Base-by-base conservation (phyloP, 2,888 invertebrate species). In the Hyppa rectilinea region DNA sequence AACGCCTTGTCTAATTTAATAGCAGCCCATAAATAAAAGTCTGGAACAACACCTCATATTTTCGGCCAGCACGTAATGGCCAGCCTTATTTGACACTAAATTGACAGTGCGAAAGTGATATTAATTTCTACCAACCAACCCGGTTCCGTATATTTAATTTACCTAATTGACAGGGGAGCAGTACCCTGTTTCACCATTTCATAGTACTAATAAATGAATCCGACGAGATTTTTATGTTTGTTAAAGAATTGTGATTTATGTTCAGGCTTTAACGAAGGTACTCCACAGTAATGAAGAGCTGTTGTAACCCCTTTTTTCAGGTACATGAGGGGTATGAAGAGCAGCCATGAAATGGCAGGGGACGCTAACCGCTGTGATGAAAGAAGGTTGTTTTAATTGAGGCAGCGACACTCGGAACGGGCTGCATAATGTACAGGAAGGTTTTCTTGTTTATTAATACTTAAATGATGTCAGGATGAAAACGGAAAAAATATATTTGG, bases 91-190 rank as follows among this genome's bases (percentile, higher is more conserved):
- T 80, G 76, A 73, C 80, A 86, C 86, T 80, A 88, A 91, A 92
- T 90, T 88, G 89, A 85, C 85, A 88, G 75, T 71, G 83, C 85
- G 88, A 92, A 92, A 92, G 90, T 91, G 89, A 91, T 93, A 93
- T 93, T 93, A 92, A 93, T 92, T 91, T 92, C 83, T 85, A 87
- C 87, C 82, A 87, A 86, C 91, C 90, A 87, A 87, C 88, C 89
- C 84, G 90, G 86, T 86, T 88, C 85, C 88, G 89, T 91, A 87
- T 93, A 92, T 94, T 94, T 94, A 94, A 94, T 95, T 94, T 92
- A 78, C 85, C 89, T 94, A 94, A 94, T 94, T 93, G 94, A 93
- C 94, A 92, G 84, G 86, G 88, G 86, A 88, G 88, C 88, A 88
- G 89, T 88, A 86, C 80, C 82, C 83, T 75, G 80, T 86, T 88